These are phyloP conservation scores for Trissolcus brochymenae DNA, from an alignment of 2,888 invertebrate genomes.

Conservation along the genomic window DNA sequence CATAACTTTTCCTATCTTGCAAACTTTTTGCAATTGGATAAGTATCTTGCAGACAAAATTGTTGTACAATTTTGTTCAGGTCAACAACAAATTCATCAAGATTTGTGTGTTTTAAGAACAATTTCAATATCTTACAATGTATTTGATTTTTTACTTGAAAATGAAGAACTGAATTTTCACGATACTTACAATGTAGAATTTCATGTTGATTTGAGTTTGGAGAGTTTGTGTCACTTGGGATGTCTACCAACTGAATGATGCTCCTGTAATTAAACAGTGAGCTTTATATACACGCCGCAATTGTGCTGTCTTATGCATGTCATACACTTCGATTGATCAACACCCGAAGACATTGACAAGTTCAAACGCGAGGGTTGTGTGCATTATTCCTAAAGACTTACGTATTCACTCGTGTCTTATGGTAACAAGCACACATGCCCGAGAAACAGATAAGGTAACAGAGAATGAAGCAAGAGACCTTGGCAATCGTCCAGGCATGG, in stretches of 20 bases:
- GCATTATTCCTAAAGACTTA: slow-evolving; percentile 42
- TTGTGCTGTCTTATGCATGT: slow-evolving; percentile 62
- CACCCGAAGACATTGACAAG: slow-evolving; percentile 61
- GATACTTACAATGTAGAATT: slow-evolving; percentile 69
- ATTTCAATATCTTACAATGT: not conserved
- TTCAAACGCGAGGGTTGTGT: slow-evolving; percentile 50
- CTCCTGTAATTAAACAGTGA: slow-evolving; percentile 62
- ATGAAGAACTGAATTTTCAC: not conserved
- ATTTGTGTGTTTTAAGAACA: not conserved
- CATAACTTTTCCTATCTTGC: too few species aligned
- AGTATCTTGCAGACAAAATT: too few species aligned
- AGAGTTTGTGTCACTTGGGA: slow-evolving; percentile 60
- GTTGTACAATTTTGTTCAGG: too few species aligned
- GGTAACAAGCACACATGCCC: slow-evolving; percentile 43
- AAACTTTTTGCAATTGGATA: too few species aligned
- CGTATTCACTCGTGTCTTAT: slow-evolving; percentile 43
- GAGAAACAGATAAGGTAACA: slow-evolving; percentile 46
- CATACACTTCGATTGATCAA: slow-evolving; percentile 66
- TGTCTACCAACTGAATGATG: slow-evolving; percentile 68
- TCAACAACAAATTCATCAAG: too few species aligned
- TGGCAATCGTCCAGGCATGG: slow-evolving; percentile 70
- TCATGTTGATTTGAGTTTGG: slow-evolving; percentile 65
- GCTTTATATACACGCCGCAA: slow-evolving; percentile 68
- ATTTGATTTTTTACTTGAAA: not conserved
- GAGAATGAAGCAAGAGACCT: slow-evolving; percentile 67